Base-by-base conservation (phyloP, 2,888 invertebrate species). In the Thumatha senex region DNA sequence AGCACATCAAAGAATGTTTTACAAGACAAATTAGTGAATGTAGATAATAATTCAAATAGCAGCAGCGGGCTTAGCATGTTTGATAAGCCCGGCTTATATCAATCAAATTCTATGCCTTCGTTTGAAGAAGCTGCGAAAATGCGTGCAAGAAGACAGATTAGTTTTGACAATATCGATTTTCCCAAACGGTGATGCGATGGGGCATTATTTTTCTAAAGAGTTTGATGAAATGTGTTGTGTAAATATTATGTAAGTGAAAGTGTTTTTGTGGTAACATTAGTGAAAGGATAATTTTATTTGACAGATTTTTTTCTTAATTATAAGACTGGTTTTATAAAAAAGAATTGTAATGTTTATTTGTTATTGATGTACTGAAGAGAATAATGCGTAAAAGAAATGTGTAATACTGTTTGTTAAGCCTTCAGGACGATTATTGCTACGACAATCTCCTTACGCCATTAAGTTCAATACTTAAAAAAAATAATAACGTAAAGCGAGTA, bases 141-240 rank as follows among this genome's bases (percentile, higher is more conserved):
- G 75, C 89, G 92, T 64, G 93, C 92, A 1, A 82, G 93, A 12
- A 81, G 94, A 31, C 94, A 94, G 73, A 94, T 94, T 67, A 92
- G 92, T 67, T 94, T 94, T 70, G 93, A 94, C 74, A 92, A 91
- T 73, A 71, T 89, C 31, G 90, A 91, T 54, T 88, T 89, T 53
- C 86, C 89, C 42, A 89, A 87, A 59, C 86, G 92, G 73, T 92
- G 88, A 91, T 68, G 55, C 55, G 64, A 35, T 34, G 51, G n/a
- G 45, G 36, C 3, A 15, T 43, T 36, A 34, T n/a, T 12, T 9
- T 39, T 40, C 46, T 36, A 40, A 35, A 43, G 60, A 34, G 45
- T 13, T 39, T 48, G 41, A 55, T 31, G 33, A 45, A 18, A 39
- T 15, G 39, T 51, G 40, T 11, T 2, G 31, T 60, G 60, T 67